phyloP scores from a whole-genome alignment of 2,888 invertebrate genomes.

The Troides helena region DNA sequence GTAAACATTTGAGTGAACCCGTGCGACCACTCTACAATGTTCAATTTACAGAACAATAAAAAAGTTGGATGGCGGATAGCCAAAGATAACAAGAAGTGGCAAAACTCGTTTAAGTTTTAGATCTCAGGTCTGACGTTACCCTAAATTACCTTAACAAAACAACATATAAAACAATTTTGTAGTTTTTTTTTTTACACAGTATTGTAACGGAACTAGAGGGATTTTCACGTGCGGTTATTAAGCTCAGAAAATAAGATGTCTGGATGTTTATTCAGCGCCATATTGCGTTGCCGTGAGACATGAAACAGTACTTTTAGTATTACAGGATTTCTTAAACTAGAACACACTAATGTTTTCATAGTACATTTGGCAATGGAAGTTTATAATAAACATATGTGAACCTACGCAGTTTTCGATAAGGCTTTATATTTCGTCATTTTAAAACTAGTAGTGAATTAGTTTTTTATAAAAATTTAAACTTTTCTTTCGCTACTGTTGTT shows the following conservation, averaged over 20 bases:
- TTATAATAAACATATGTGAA: no score
- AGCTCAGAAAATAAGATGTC: neutral
- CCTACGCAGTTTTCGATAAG: no score
- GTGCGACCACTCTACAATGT: conserved; percentile 13
- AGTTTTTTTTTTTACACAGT: neutral
- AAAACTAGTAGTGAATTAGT: no score
- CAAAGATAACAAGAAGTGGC: conserved; percentile 23
- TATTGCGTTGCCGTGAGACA: conserved; percentile 1
- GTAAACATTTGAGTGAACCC: conserved; percentile 13
- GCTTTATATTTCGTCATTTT: no score
- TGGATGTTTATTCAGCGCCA: neutral
- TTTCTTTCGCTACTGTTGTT: no score
- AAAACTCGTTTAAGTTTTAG: conserved; percentile 24
- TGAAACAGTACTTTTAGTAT: neutral
- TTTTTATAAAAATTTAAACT: no score
- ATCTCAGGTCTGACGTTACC: conserved; percentile 17
- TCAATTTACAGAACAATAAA: conserved; percentile 22
- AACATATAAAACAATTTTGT: neutral
- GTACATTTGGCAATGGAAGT: no score
- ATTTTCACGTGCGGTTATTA: no score
- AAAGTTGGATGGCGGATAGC: conserved; percentile 23
- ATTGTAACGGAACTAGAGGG: neutral
- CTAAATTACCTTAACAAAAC: neutral
- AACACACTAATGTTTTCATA: no score
- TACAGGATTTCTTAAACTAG: neutral